A percentile compares a stretch with the other conserved stretches of the same genome.
phyloP scores from a whole-genome alignment of 2,888 invertebrate genomes.

The Colostygia pectinataria region DNA sequence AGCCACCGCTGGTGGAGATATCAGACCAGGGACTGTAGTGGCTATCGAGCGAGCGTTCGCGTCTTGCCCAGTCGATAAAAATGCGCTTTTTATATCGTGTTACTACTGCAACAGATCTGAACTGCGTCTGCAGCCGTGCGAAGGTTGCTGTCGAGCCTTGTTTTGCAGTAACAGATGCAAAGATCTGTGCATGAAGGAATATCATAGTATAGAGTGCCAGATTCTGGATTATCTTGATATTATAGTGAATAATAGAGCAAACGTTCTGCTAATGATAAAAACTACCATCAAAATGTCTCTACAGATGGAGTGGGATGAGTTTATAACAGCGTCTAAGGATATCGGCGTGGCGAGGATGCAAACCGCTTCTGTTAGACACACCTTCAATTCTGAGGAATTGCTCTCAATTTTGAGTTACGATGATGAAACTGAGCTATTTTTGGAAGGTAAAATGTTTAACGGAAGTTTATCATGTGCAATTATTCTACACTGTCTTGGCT shows the following conservation, averaged over 20 bases:
- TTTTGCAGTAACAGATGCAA: conserved; percentile 11
- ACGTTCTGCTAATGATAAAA: background rate
- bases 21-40: conserved; percentile 9
- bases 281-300: conserved; percentile 15
- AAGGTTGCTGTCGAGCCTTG: conserved; percentile 1
- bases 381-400: background rate
- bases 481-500: background rate
- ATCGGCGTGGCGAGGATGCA: conserved; percentile 8
- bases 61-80: background rate
- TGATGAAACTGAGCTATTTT: background rate
- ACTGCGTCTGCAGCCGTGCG: conserved; percentile 5
- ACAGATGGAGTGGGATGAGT: conserved; percentile 9
- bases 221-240: background rate
- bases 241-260: too few relatives aligned
- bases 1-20: background rate
- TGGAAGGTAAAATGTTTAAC: conserved; percentile 16
- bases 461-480: background rate
- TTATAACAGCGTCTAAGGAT: conserved; percentile 8
- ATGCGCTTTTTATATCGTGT: too few relatives aligned
- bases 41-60: conserved; percentile 12
- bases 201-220: conserved; percentile 17
- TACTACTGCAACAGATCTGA: conserved; percentile 10
- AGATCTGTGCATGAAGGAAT: conserved; percentile 3
- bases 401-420: conserved; percentile 14
- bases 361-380: conserved; percentile 2